Evolutionary conservation across 2,888 invertebrate species (phyloP).

Genomic region (Leucophora obtusa): DNA sequence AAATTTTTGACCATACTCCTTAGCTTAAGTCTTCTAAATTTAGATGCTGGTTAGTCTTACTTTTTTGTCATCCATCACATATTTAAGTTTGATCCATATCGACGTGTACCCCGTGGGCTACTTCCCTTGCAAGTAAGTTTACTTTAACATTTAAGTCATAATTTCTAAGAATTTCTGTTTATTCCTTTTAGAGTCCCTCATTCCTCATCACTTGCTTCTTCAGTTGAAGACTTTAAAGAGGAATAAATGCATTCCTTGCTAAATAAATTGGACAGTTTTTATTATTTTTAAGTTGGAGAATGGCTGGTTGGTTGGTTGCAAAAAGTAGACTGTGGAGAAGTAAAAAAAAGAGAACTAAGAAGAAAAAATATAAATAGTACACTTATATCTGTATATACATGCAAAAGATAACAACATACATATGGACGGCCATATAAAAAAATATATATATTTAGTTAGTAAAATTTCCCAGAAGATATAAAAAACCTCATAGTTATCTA

Average conservation of each 20-base stretch:
- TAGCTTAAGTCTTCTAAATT: no score
- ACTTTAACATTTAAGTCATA: slow-evolving; percentile 40
- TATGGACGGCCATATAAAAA: slow-evolving; percentile 18
- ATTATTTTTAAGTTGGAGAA: slow-evolving; percentile 41
- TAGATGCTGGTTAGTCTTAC: no score
- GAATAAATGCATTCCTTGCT: slow-evolving; percentile 2
- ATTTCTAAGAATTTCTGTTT: slow-evolving; percentile 26
- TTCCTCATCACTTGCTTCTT: neutral
- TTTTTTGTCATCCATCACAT: no score
- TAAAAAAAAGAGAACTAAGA: slow-evolving; percentile 21
- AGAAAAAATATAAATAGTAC: slow-evolving; percentile 15
- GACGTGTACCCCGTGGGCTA: no score
- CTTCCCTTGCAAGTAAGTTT: slow-evolving; percentile 10
- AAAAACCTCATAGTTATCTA: slow-evolving; percentile 56
- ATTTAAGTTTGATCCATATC: no score
- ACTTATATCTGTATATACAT: neutral
- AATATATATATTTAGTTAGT: slow-evolving; percentile 46
- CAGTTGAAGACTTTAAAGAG: slow-evolving; percentile 5
- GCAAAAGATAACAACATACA: neutral
- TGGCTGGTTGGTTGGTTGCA: slow-evolving; percentile 20
- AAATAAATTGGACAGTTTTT: slow-evolving; percentile 52
- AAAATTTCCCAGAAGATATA: slow-evolving; percentile 50
- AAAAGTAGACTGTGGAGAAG: neutral
- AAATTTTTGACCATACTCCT: no score
- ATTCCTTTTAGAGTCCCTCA: neutral